Evolutionary conservation across 1,140 invertebrate genomes (phyloP), one percentile per base, ranked within the genome.

Genomic region (Drosophila littoralis): DNA sequence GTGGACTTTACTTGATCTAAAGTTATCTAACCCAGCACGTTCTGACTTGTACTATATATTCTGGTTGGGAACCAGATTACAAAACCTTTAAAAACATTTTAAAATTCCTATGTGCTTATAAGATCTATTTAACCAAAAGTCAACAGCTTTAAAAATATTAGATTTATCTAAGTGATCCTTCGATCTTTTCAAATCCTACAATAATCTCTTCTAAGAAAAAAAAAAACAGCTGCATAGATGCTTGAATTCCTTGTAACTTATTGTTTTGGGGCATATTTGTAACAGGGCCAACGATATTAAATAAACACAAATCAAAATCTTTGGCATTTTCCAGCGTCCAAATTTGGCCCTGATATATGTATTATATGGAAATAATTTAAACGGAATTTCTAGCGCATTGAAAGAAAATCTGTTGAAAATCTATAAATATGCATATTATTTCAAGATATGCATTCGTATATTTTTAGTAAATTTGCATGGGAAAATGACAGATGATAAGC

Each of bases 281-380:
- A 71, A 71, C 22, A 42, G 35, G 43, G 35, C 43, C 60, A 52
- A 52, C n/a, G 36, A 50, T 57, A 64, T 64, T 59, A 36, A 59
- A 67, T 73, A 67, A 73, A 72, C 69, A 73, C n/a, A 38, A 46
- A 33, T 32, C 33, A 32, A 51, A 67, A 51, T 12, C 9, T 57
- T 63, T 43, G 35, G 32, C 52, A 71, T 68, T 17, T 35, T 22
- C 59, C 36, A 10, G 38, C 28, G 15, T 54, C 51, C 46, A 72
- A 66, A 42, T 22, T 64, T 64, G 45, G 55, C 61, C 36, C 28
- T 28, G 36, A 65, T 51, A 58, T 65, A 43, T 65, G 10, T 35
- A 7, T 35, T n/a, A 69, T 6, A 69, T 61, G 17, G 45, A 57
- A 71, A 33, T 65, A 33, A 7, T 57, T 50, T 48, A 17, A 58